Evolutionary conservation across 2,888 invertebrate species (phyloP).

Genomic region (Cyrtodaria siliqua): DNA sequence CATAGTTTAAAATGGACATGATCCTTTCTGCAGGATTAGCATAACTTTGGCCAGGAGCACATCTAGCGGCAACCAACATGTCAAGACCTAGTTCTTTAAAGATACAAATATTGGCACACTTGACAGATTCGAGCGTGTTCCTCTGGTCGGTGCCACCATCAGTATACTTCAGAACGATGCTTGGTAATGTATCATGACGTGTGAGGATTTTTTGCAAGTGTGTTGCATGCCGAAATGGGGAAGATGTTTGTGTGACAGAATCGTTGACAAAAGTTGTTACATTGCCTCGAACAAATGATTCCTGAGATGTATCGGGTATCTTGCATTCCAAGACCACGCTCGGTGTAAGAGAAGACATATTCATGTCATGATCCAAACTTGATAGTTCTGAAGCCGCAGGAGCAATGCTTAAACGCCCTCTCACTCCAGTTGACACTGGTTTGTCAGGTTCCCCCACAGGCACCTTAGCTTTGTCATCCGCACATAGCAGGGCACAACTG

Average conservation of each 20-base stretch:
- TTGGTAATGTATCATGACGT: not conserved
- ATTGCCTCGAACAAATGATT: conserved; percentile 30
- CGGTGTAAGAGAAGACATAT: conserved; percentile 22
- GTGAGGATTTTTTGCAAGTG: conserved; percentile 4
- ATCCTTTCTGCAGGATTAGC: not conserved
- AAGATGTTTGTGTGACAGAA: conserved; percentile 25
- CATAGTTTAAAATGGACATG: not conserved
- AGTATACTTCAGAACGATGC: conserved; percentile 3
- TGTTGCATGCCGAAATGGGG: conserved; percentile 36
- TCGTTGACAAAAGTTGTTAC: too few species aligned
- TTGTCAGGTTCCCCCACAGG: conserved; percentile 45
- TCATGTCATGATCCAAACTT: conserved; percentile 45
- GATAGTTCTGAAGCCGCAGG: conserved; percentile 22
- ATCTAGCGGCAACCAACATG: not conserved
- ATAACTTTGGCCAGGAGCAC: conserved; percentile 5
- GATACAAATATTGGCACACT: not conserved
- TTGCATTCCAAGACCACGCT: conserved; percentile 19
- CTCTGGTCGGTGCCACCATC: not conserved
- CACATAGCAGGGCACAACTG: conserved; percentile 14
- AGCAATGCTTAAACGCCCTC: conserved; percentile 39
- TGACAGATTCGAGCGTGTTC: conserved; percentile 9
- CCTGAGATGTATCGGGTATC: conserved; percentile 15
- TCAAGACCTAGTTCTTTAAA: not conserved
- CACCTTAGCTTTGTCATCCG: conserved; percentile 58
- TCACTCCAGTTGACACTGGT: conserved; percentile 45